Evolutionary conservation across 2,113 vertebrate species (phyloP), one percentile per base, ranked within the genome.

Genomic region (Periophthalmus modestus): DNA sequence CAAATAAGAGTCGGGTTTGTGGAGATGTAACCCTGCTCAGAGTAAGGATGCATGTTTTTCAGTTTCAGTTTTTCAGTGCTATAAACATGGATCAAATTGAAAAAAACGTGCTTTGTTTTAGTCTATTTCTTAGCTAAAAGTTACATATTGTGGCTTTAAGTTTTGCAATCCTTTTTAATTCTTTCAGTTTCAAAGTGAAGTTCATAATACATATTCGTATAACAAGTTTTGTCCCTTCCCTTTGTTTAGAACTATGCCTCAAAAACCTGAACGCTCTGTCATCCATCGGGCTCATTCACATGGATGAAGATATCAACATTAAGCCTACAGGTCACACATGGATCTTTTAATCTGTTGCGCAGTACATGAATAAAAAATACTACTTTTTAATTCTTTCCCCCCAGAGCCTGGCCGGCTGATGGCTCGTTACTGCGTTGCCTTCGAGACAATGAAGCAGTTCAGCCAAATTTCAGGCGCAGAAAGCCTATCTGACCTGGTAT

Each of bases 361-460:
- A 48, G 3, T 23, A 23, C 14, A 67, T 7, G 7, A 14, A 74
- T 1, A 34, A 70, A 46, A 48, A 28, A 47, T 21, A 0, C 48
- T 54, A 23, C 14, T 39, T 21, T n/a, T 65, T 67, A 13, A 48
- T 54, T 62, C 69, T 72, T 21, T 55, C 89, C 79, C 78, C 36
- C 70, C 88, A 99, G 98, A 97, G 73, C 93, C 92, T 11, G 98
- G 98, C 86, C 95, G 92, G 91, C 89, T 97, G 82, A 98, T 99
- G 97, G 96, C 97, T 0, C 94, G 95, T 81, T 98, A 96, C 91
- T 99, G 94, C 76, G 95, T 98, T 82, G 96, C 97, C 16, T 98
- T 97, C 92, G 95, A 98, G 74, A 99, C 98, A 73, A 95, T 97
- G 92, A 97, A 94, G 85, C 94, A 95, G 67, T 98, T 98, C 92